Conservation (phyloP, 2,797 vertebrate genomes). For the Chrysocyon brachyurus region DNA sequence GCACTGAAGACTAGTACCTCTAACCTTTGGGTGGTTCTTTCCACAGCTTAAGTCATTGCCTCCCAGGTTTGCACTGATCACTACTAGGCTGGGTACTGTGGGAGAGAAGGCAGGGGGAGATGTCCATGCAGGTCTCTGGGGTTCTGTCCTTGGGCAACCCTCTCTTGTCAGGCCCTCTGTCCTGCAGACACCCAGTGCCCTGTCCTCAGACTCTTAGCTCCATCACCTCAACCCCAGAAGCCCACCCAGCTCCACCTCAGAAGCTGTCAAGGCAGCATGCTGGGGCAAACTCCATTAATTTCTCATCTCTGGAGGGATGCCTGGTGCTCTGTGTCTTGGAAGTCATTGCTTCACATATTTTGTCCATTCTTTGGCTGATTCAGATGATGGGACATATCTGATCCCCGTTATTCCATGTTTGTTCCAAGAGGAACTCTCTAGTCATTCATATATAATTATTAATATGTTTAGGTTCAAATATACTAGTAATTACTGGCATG, state of each 20-base stretch:
- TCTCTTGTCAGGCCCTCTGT: neutral
- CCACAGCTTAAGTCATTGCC: neutral
- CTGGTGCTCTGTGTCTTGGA: neutral
- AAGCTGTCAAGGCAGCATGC: neutral
- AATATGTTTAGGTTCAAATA: neutral
- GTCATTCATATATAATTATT: neutral
- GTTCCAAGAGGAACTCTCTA: neutral
- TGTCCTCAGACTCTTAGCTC: neutral
- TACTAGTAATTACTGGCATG: neutral
- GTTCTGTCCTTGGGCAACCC: accelerated
- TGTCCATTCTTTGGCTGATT: neutral
- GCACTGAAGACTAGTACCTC: neutral
- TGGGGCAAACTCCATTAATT: accelerated
- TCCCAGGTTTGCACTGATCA: accelerated
- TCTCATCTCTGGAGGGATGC: neutral
- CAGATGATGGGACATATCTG: accelerated
- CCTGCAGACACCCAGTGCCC: neutral
- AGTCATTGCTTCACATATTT: neutral
- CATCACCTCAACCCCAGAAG: neutral
- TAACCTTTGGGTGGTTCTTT: too few species aligned
- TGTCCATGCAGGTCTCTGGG: neutral
- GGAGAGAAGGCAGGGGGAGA: too few species aligned
- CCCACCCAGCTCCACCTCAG: neutral
- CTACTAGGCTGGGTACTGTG: accelerated
- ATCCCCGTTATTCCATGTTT: too few species aligned